These are phyloP conservation scores for Nomada lathburiana DNA, from an alignment of 2,888 invertebrate species.

Conservation along the genomic window DNA sequence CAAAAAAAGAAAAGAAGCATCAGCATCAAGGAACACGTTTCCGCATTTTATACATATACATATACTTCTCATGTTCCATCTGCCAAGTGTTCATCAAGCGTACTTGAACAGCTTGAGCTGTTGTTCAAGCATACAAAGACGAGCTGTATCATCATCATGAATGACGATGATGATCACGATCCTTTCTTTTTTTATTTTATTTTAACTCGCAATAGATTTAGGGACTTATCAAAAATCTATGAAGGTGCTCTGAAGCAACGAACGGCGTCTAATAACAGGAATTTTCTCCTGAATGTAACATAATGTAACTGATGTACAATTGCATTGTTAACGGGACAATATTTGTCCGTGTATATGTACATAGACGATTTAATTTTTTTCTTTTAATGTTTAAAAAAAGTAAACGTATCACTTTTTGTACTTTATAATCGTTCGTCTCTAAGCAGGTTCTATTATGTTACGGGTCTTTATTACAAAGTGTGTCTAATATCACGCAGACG, in stretches of 20 bases:
- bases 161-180: slow-evolving; percentile 1
- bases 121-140: background rate
- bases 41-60: slow-evolving; percentile 21
- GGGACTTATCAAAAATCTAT: slow-evolving; percentile 20
- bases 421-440: slow-evolving; percentile 4
- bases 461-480: slow-evolving; percentile 33
- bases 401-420: slow-evolving; percentile 8
- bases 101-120: slow-evolving; percentile 11
- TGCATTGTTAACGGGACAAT: slow-evolving; percentile 31
- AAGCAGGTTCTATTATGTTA: slow-evolving; percentile 14
- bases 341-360: slow-evolving; percentile 27
- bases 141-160: background rate
- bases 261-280: slow-evolving; percentile 42
- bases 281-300: slow-evolving; percentile 48
- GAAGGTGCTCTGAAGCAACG: slow-evolving; percentile 44
- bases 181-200: slow-evolving; percentile 7
- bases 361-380: slow-evolving; percentile 4
- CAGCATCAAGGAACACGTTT: background rate
- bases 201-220: slow-evolving; percentile 7
- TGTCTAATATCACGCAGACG: slow-evolving; percentile 50
- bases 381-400: slow-evolving; percentile 25
- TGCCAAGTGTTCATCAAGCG: slow-evolving; percentile 9
- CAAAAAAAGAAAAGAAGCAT: background rate
- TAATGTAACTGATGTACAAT: slow-evolving; percentile 54
- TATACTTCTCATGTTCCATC: slow-evolving; percentile 23